phyloP scores from a whole-genome alignment of 2,113 vertebrate genomes.

The Zosterops lateralis region DNA sequence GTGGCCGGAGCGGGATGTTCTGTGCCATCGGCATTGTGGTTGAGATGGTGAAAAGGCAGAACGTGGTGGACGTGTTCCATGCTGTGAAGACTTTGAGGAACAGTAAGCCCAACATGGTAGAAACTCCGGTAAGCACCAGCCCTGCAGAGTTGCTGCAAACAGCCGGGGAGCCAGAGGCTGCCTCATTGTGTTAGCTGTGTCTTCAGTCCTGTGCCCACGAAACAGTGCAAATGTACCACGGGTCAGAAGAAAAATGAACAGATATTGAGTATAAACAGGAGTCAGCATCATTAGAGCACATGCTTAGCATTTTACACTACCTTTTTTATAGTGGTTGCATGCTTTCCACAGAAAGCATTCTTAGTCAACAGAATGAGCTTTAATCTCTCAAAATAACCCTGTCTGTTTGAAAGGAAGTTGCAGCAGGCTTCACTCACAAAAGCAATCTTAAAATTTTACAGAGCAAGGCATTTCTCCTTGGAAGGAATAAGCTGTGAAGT shows the following conservation, averaged over 20 bases:
- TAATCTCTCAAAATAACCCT: not conserved
- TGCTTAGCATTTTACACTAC: not conserved
- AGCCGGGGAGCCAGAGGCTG: not conserved
- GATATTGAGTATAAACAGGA: not conserved
- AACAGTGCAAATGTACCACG: not conserved
- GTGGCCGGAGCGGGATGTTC: constrained; percentile 94
- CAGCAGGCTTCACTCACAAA: not conserved
- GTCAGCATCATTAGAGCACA: not conserved
- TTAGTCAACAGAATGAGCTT: not conserved
- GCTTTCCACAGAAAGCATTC: not conserved
- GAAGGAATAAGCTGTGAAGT: not conserved
- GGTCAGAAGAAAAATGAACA: not conserved
- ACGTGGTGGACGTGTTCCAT: constrained; percentile 96
- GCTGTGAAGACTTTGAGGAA: constrained; percentile 96
- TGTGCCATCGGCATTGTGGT: constrained; percentile 97
- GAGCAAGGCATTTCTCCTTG: not conserved
- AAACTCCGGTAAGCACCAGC: constrained; percentile 86
- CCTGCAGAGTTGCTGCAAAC: accelerated
- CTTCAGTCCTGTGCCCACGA: not conserved
- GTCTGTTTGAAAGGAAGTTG: not conserved
- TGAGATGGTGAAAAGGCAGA: constrained; percentile 98
- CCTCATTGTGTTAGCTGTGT: accelerated
- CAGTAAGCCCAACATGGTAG: constrained; percentile 99
- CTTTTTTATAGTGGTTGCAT: not conserved
- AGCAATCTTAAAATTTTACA: not conserved